Evolutionary conservation across 2,888 invertebrate genomes (phyloP), one percentile per base, ranked within the genome.

Genomic region (Psococerastis gibbosa): DNA sequence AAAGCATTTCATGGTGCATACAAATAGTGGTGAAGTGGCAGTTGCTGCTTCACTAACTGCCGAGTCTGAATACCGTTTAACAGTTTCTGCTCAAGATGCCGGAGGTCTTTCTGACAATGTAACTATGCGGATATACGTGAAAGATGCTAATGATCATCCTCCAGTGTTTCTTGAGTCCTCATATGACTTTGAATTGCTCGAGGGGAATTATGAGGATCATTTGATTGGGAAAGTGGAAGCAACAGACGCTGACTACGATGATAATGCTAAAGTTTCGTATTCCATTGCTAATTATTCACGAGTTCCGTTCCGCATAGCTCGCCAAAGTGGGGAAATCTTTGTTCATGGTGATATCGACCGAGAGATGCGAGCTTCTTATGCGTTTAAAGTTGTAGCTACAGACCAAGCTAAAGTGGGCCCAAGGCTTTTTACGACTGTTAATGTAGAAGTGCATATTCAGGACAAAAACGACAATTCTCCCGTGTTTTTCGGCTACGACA

Each of bases 391-490:
- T 1, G 65, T 78, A 22, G 85, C 85, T 0, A 68, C 66, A 48
- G 87, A 88, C 55, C 77, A 76, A 55, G 84, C 83, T 0, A 57
- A 60, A 13, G 63, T 67, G 6, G 62, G 60, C 2, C 67, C 65
- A 11, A 71, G 72, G 35, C 61, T 81, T 47, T 76, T 75, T 4
- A 75, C 78, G 3, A 71, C 75, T 1, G 81, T 84, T 9, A 76
- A 78, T 48, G 78, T 88, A 0, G 81, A 83, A 57, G 73, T 89
- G 2, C 79, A 81, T 59, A 71, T 88, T 2, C 60, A 81, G 48
- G 88, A 88, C 55, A 69, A 83, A 0, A 88, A 88, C 56, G 88
- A 88, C 55, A 88, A 88, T 54, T 65, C 76, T 0, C 87, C 87
- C 0, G 69, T 69, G 46, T 88, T 87, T 58, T 78, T 76, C 51